Percentiles rank a stretch among this genome's conserved stretches.
phyloP scores from a whole-genome alignment of 2,888 invertebrate genomes.

The Agonopterix heracliana region DNA sequence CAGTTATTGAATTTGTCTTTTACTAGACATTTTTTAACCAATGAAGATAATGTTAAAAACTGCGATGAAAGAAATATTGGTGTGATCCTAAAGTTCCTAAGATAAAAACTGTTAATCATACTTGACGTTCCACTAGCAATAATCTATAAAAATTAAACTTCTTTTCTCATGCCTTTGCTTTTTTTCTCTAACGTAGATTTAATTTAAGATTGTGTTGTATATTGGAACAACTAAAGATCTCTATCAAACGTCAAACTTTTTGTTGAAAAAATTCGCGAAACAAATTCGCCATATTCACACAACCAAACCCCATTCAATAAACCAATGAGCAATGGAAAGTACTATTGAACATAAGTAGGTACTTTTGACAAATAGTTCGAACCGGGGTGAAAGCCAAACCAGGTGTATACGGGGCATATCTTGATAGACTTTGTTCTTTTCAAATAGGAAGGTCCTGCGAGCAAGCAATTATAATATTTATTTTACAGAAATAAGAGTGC shows the following conservation, averaged over 20 bases:
- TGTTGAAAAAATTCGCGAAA: slow-evolving; percentile 36
- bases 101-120: too few species aligned
- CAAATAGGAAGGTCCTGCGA: too few species aligned
- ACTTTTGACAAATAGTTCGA: slow-evolving; percentile 38
- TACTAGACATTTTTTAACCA: too few species aligned
- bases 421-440: slow-evolving; percentile 40
- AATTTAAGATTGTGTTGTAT: neutral
- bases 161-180: too few species aligned
- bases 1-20: too few species aligned
- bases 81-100: too few species aligned
- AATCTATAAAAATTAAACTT: too few species aligned
- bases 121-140: too few species aligned
- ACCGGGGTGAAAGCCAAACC: slow-evolving; percentile 60
- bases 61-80: too few species aligned
- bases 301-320: slow-evolving; percentile 35
- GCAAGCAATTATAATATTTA: too few species aligned
- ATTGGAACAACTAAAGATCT: slow-evolving; percentile 19
- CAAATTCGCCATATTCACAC: slow-evolving; percentile 32
- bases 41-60: too few species aligned
- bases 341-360: slow-evolving; percentile 59
- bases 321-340: slow-evolving; percentile 58
- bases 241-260: slow-evolving; percentile 28
- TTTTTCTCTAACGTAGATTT: neutral
- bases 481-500: too few species aligned
- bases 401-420: slow-evolving; percentile 67